These are phyloP conservation scores for Pipistrellus pygmaeus DNA, from an alignment of 2,797 vertebrate genomes.

Conservation along the genomic window DNA sequence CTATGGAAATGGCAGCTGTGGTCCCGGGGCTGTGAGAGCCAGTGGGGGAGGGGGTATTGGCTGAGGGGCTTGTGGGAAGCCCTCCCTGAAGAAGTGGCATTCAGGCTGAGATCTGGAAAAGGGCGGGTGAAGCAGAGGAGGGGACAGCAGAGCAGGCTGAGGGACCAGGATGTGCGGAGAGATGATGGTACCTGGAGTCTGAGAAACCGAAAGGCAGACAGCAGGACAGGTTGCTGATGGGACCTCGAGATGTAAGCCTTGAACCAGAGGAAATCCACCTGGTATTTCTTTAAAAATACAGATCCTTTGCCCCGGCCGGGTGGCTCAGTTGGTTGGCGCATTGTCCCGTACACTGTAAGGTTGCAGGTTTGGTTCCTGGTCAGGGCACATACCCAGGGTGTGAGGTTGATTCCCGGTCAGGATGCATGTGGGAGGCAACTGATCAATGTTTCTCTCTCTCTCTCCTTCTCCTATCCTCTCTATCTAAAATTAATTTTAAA, in stretches of 20 bases:
- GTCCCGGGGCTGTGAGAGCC: neutral
- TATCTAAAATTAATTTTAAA: neutral
- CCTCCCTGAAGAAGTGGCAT: neutral
- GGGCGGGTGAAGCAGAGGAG: neutral
- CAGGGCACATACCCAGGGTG: neutral
- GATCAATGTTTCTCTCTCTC: too few relatives aligned
- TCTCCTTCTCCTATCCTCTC: neutral
- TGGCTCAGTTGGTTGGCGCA: neutral
- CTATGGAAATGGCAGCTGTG: neutral
- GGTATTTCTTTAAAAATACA: neutral
- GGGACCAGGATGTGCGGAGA: neutral
- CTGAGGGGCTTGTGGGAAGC: neutral
- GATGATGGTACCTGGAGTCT: accelerated
- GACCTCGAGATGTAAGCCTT: neutral
- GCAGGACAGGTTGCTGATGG: neutral
- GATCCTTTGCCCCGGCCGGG: neutral
- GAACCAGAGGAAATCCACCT: neutral
- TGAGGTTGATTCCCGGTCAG: neutral
- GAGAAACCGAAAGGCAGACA: neutral
- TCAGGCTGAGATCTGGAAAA: neutral
- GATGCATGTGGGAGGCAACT: neutral
- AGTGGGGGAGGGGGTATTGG: too few relatives aligned
- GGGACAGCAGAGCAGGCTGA: neutral
- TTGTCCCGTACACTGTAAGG: neutral
- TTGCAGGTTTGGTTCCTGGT: neutral